Evolutionary conservation across 64 coral and sea anemone genomes (phyloP), one percentile per base, ranked within the genome.

Genomic region (Stichodactyla helianthus): DNA sequence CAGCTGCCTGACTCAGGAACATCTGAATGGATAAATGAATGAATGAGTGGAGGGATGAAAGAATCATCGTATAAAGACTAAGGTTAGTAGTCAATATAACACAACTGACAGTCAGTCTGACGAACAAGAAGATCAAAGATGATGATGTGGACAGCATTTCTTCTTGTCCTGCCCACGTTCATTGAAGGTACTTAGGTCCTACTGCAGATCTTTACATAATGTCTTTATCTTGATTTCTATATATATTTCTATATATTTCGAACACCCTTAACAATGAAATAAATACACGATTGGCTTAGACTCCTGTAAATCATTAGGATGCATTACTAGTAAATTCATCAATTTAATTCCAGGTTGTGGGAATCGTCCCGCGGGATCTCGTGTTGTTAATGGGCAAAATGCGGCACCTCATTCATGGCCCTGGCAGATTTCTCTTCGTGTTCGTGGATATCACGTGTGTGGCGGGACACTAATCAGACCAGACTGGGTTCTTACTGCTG

Each of bases 401-500:
- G 83, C 89, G 6, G 7, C n/a, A 10, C 83, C 83, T 55, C 83
- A 91, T 63, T 91, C 89, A 16, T 91, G 89, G 89, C 89, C 83
- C 5, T 91, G 83, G 89, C 89, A 91, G 77, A 53, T 86, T 14
- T 87, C 86, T 76, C 71, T 87, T 20, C 86, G 86, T 58, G 54
- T 56, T 31, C 18, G 57, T 53, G 67, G 70, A 0, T 35, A 87
- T 35, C 82, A 83, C 20, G 2, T 59, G 11, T 83, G 82, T 23
- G 82, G 82, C 11, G 82, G 82, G 13, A 57, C 82, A 20, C 55
- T 83, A 19, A 83, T 58, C 53, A 83, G 23, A 35, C 82, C 82
- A 14, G 82, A 87, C 54, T 87, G 86, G 86, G 71, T 87, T 16
- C n/a, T 87, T 9, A 87, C 86, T 17, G 86, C 86, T 13, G 86